Conservation (phyloP, 2,888 invertebrate genomes). For the Heterodera filipjevi region DNA sequence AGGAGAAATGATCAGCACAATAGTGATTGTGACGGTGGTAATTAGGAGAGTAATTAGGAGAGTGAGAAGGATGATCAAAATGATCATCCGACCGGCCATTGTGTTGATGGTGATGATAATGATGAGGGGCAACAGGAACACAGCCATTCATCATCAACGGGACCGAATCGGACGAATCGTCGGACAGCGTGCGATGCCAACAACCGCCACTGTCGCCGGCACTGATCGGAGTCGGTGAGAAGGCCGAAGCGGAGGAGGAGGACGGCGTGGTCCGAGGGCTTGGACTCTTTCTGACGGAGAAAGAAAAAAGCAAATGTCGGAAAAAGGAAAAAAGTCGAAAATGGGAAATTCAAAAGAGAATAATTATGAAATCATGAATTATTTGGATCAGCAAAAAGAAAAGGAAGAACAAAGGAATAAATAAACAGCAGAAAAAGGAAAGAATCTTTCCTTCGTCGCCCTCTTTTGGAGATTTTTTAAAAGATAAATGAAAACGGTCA, state of each 20-base stretch:
- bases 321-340: too few species aligned
- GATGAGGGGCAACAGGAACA: neutral
- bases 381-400: too few species aligned
- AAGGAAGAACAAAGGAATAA: neutral
- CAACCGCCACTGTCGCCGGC: neutral
- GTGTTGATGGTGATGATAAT: neutral
- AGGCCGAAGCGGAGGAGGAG: slow-evolving; percentile 16
- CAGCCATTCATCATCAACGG: neutral
- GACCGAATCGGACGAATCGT: neutral
- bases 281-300: slow-evolving; percentile 25
- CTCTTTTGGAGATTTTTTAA: too few species aligned
- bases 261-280: slow-evolving; percentile 2
- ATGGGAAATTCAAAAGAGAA: too few species aligned
- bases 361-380: too few species aligned
- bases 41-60: neutral
- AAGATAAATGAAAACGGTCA: too few species aligned
- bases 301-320: neutral
- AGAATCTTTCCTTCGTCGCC: too few species aligned
- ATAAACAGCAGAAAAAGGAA: too few species aligned
- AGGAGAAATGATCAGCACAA: neutral
- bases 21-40: neutral
- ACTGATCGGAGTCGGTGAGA: slow-evolving; percentile 16
- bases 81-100: too few species aligned
- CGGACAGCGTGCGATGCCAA: neutral
- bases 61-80: neutral